Base-by-base conservation (phyloP, 2,113 vertebrate species). In the Pogonocichla stellata region DNA sequence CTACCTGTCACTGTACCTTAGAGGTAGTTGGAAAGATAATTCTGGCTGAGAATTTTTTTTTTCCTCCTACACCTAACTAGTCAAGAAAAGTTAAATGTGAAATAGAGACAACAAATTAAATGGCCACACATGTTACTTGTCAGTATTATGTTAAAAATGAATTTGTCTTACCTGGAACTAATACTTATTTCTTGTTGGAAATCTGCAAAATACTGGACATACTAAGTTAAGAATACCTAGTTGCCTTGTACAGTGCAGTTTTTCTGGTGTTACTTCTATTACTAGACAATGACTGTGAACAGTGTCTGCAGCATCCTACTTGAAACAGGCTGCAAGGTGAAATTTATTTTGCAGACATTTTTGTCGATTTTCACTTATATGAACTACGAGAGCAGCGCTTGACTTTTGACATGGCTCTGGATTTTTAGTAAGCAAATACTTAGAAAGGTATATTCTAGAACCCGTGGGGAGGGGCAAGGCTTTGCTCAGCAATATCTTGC, bases 361-460 rank as follows among this genome's bases (percentile, higher is more conserved):
- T 3, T 29, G 19, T 19, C 31, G 36, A 0, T 31, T 69, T 54
- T 54, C 3, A 0, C 53, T 80, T 67, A 16, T 42, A 22, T 19
- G 10, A 78, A 43, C 18, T 31, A 19, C 20, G 36, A 62, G 18
- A 83, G 45, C 26, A 50, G 53, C 33, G 29, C 28, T 86, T 88
- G 58, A 20, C 28, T 85, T 77, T 20, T 73, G 53, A 86, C 42
- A n/a, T 1, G 28, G 31, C 43, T 93, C 88, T 92, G 82, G 92
- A 88, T 92, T 91, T 45, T 94, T 94, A 86, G 16, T 95, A 92
- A 96, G 53, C 75, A 96, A 50, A 79, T 88, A 91, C 20, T 42
- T 83, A 87, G 74, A 40, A 43, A 9, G 5, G 7, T 60, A 8
- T 43, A 82, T 97, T 98, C 96, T 98, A 97, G 97, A 98, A 95